A percentile compares a stretch with the other conserved stretches of the same genome.
Evolutionary conservation across 2,888 invertebrate species (phyloP).

Genomic region (Amphipyra berbera): DNA sequence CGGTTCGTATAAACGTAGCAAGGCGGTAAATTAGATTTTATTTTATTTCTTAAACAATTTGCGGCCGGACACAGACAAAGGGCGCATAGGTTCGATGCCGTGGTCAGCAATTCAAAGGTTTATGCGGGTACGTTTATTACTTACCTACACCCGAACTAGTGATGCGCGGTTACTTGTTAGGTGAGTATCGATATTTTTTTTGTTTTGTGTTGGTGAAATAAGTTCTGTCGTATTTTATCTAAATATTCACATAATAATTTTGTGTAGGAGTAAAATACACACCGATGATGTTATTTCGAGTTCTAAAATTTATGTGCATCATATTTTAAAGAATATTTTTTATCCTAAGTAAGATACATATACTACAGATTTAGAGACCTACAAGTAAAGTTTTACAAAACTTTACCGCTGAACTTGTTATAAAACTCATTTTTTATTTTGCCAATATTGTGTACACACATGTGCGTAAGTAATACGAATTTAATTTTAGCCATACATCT

Average conservation of each 20-base stretch:
- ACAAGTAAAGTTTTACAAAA: too few species aligned
- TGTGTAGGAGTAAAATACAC: too few species aligned
- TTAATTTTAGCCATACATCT: too few species aligned
- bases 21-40: constrained; percentile 88
- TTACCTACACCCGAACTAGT: constrained; percentile 76
- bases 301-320: too few species aligned
- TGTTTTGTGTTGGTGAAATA: background rate
- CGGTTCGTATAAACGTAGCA: constrained; percentile 85
- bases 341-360: too few species aligned
- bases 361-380: too few species aligned
- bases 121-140: constrained; percentile 88
- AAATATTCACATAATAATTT: background rate
- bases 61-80: constrained; percentile 86
- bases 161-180: constrained; percentile 53
- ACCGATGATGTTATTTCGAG: too few species aligned
- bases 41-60: constrained; percentile 90
- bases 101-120: constrained; percentile 89
- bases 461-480: too few species aligned
- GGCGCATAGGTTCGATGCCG: constrained; percentile 84
- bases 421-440: too few species aligned
- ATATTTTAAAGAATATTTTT: too few species aligned
- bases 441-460: too few species aligned
- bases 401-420: too few species aligned
- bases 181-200: constrained; percentile 51
- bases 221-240: background rate